Evolutionary conservation across 2,797 vertebrate species (phyloP), one percentile per base, ranked within the genome.

Genomic region (Hybognathus amarus): DNA sequence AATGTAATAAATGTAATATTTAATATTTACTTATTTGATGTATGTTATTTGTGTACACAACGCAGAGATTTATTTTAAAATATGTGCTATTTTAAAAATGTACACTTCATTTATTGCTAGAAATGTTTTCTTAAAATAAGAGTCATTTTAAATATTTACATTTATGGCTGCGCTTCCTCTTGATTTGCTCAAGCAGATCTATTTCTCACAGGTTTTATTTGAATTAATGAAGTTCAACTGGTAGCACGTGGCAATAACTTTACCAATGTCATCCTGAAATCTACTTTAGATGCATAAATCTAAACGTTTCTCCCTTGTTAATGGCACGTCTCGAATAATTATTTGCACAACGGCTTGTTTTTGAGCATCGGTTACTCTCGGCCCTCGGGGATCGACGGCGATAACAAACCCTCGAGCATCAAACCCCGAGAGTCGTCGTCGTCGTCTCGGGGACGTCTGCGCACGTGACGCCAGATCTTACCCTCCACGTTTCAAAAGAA

Each of bases 401-500:
- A 59, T 80, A 80, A 79, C 77, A 36, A 85, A 79, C 82, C 71
- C 87, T 80, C 85, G 56, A 83, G 82, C 76, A 84, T 80, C 82
- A 85, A 86, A 63, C 70, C 66, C 71, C 70, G 36, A 33, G 80
- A 83, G 82, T 33, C 30, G 30, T 33, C 84, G 78, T 80, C 69
- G 64, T 76, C 61, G 36, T 86, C 87, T 90, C 77, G 0, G 83
- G 80, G 85, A 86, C 45, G 63, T 59, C 80, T 38, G 64, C 64
- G 80, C 78, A 83, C 50, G 33, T 82, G 83, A 80, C 47, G 56
- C 74, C n/a, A 66, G 86, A 88, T 90, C 86, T 69, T 61, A 59
- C 85, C 79, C 86, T 89, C 77, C 77, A 85, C 82, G 75, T 88
- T 84, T 88, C 81, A 74, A 84, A 91, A 88, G 88, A 88, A 87